These are phyloP conservation scores for Sigmodon hispidus DNA, from an alignment of 2,113 vertebrate species.

Conservation along the genomic window DNA sequence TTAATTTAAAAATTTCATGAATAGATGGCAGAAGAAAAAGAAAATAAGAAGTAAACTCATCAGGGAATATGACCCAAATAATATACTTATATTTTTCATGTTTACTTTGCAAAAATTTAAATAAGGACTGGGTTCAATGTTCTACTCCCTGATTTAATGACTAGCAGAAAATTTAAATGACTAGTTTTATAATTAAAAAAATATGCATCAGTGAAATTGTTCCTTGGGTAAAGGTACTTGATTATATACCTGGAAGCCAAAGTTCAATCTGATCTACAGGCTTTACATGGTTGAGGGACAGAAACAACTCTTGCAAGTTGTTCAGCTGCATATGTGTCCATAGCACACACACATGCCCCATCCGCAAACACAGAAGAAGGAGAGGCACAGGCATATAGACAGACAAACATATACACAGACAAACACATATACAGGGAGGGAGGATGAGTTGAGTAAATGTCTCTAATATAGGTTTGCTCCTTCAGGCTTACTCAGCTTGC, in stretches of 20 bases:
- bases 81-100: neutral
- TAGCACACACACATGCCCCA: too few species aligned
- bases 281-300: neutral
- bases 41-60: neutral
- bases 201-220: too few species aligned
- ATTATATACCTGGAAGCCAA: too few species aligned
- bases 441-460: neutral
- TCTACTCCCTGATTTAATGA: neutral
- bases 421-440: neutral
- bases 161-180: neutral
- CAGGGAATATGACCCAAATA: neutral
- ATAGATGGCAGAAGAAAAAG: neutral
- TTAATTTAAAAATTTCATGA: neutral
- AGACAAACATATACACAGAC: neutral
- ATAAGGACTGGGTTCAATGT: neutral
- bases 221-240: neutral
- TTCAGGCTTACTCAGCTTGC: neutral
- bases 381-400: neutral
- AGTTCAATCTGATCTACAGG: neutral
- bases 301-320: neutral
- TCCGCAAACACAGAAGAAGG: rapidly evolving
- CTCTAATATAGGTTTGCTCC: neutral
- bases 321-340: too few species aligned
- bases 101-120: neutral
- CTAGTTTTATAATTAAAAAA: neutral